These are phyloP conservation scores for Caenorhabditis sp. DNA, from an alignment of 2,888 invertebrate genomes.

Conservation along the genomic window DNA sequence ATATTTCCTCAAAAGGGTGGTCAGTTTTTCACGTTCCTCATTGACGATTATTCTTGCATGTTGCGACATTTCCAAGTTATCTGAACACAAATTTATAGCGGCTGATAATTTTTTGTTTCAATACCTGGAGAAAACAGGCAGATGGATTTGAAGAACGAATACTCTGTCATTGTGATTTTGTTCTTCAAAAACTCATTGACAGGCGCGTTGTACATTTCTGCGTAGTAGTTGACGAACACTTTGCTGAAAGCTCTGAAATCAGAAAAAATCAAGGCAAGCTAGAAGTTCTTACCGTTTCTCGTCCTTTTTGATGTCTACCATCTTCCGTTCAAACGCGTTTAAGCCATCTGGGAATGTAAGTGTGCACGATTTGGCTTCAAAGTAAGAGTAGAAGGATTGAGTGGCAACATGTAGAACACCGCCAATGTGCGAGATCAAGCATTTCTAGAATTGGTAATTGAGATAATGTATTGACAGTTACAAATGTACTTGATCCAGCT, in stretches of 20 bases:
- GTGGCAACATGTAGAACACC: constrained; percentile 67
- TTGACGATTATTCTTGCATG: constrained; percentile 38
- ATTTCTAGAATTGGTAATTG: no score
- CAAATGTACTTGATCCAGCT: constrained; percentile 67
- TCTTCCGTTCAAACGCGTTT: constrained; percentile 58
- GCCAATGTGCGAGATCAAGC: constrained; percentile 66
- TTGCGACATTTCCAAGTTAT: constrained; percentile 55
- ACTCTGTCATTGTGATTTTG: constrained; percentile 63
- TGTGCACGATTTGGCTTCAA: constrained; percentile 59
- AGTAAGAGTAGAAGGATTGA: constrained; percentile 70
- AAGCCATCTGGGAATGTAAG: constrained; percentile 70
- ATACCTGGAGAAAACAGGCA: constrained; percentile 69
- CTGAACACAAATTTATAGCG: constrained; percentile 24
- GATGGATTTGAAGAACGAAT: constrained; percentile 71
- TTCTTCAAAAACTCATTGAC: constrained; percentile 61
- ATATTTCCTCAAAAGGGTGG: constrained; percentile 51
- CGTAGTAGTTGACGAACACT: constrained; percentile 63
- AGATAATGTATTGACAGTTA: not conserved
- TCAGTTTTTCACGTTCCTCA: constrained; percentile 50
- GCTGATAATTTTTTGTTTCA: not conserved
- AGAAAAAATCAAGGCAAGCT: not conserved
- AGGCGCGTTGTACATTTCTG: constrained; percentile 68
- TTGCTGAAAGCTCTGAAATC: constrained; percentile 40
- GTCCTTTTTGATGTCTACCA: constrained; percentile 46
- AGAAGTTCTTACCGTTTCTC: constrained; percentile 27